Evolutionary conservation across 2,888 invertebrate species (phyloP).

Genomic region (Phalera bucephala): DNA sequence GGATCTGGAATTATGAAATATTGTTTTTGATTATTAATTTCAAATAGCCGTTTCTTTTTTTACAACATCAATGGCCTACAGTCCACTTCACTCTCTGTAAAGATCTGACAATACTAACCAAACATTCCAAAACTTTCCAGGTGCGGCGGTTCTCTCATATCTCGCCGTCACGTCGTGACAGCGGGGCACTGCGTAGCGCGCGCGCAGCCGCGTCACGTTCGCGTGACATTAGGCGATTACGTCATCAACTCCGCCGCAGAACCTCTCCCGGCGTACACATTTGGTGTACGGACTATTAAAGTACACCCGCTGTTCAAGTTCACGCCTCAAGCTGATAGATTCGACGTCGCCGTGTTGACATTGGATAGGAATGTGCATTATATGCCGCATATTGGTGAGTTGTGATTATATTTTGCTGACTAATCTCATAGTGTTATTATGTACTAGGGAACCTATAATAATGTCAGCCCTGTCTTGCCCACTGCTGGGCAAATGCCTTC

Average conservation of each 20-base stretch:
- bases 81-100: no score
- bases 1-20: no score
- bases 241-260: conserved; percentile 97
- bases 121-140: conserved; percentile 79
- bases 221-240: conserved; percentile 96
- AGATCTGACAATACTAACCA: no score
- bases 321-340: conserved; percentile 95
- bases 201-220: conserved; percentile 94
- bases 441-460: no score
- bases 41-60: no score
- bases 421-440: no score
- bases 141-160: conserved; percentile 96
- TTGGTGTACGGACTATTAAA: conserved; percentile 94
- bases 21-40: no score
- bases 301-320: conserved; percentile 93
- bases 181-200: conserved; percentile 97
- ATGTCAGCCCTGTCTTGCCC: no score
- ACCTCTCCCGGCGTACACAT: conserved; percentile 94
- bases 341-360: conserved; percentile 94
- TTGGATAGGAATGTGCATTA: conserved; percentile 95
- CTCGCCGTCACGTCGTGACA: conserved; percentile 95
- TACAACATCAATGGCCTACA: no score
- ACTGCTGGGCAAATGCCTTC: no score
- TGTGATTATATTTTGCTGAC: no score
- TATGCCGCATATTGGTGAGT: conserved; percentile 91